These are phyloP conservation scores for Melinaea marsaeus DNA, from an alignment of 2,888 invertebrate species.

Conservation along the genomic window DNA sequence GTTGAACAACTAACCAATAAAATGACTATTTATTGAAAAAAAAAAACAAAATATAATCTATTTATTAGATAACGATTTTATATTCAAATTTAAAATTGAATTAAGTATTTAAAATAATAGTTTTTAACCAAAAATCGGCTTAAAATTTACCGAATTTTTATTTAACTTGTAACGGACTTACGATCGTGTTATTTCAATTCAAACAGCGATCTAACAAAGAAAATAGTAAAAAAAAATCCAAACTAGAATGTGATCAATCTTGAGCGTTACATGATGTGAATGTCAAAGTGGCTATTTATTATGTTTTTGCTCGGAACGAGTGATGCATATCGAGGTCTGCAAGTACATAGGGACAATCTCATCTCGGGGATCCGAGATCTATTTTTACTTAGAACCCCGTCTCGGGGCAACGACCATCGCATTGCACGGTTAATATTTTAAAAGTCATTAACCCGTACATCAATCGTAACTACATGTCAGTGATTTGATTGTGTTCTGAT, in stretches of 20 bases:
- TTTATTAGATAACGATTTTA: too few species aligned
- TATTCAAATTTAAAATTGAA: too few species aligned
- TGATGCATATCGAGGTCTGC: conserved; percentile 23
- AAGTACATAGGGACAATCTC: conserved; percentile 27
- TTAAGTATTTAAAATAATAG: too few species aligned
- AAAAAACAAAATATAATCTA: too few species aligned
- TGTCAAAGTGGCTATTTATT: conserved; percentile 27
- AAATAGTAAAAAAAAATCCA: conserved; percentile 9
- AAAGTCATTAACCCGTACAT: conserved; percentile 61
- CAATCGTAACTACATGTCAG: conserved; percentile 35
- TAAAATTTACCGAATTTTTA: too few species aligned
- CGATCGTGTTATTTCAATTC: too few species aligned
- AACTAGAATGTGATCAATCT: conserved; percentile 15
- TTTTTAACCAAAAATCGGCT: too few species aligned
- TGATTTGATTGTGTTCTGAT: conserved; percentile 30
- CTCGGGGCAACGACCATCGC: conserved; percentile 61
- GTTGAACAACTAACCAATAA: too few species aligned
- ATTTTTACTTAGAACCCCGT: conserved; percentile 56
- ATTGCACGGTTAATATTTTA: conserved; percentile 60
- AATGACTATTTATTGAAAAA: too few species aligned
- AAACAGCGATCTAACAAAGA: too few species aligned
- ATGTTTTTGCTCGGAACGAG: conserved; percentile 25
- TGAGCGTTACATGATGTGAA: conserved; percentile 17
- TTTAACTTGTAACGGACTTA: too few species aligned
- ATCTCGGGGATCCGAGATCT: conserved; percentile 46